A percentile compares a stretch with the other conserved stretches of the same genome.
Conservation (phyloP, 2,888 invertebrate species). For the Eupithecia abbreviata region DNA sequence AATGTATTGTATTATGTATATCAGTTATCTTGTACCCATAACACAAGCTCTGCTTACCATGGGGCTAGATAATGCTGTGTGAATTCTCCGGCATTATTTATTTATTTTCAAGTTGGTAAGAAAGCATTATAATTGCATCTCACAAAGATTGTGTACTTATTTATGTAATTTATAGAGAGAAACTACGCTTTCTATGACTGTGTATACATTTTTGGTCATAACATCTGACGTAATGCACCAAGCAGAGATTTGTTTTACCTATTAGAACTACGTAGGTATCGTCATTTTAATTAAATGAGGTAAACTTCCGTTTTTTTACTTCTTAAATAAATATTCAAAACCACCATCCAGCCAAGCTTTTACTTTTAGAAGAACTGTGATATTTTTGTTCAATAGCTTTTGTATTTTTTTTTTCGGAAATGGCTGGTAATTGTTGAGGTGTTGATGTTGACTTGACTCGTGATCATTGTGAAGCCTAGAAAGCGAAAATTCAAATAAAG, state of each 20-base stretch:
- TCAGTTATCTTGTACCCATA: too few relatives aligned
- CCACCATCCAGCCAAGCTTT: not conserved
- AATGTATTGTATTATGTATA: too few relatives aligned
- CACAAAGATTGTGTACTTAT: constrained; percentile 29
- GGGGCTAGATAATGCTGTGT: too few relatives aligned
- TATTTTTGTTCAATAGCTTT: too few relatives aligned
- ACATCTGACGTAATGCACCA: constrained; percentile 21
- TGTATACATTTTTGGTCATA: constrained; percentile 30
- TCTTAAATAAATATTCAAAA: not conserved
- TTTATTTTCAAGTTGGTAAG: not conserved
- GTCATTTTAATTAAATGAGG: not conserved
- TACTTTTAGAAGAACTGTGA: not conserved
- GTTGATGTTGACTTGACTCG: not conserved
- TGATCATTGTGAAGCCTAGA: not conserved
- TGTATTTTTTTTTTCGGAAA: not conserved
- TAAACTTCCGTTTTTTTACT: not conserved
- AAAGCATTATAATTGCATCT: constrained; percentile 37
- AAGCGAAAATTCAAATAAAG: not conserved
- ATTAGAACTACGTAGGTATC: not conserved
- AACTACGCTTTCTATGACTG: constrained; percentile 32
- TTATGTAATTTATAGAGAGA: constrained; percentile 44
- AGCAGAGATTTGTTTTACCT: not conserved
- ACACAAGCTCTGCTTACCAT: too few relatives aligned
- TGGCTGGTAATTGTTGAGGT: not conserved
- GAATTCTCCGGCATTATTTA: too few relatives aligned